These are phyloP conservation scores for Calameuta pallipes DNA, from an alignment of 2,888 invertebrate species.

Conservation along the genomic window DNA sequence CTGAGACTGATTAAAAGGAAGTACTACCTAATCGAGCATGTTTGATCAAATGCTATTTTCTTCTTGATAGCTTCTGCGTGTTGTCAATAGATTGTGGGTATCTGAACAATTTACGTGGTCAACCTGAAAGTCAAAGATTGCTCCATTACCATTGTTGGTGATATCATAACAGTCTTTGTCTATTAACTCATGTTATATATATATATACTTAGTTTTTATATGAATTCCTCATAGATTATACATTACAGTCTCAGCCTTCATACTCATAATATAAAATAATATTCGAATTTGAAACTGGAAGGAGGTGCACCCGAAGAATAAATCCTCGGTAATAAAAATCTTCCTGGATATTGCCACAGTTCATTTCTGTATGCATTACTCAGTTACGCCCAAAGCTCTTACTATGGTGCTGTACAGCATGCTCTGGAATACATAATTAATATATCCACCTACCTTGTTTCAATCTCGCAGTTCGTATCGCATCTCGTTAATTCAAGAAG, in stretches of 20 bases:
- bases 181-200: neutral
- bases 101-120: neutral
- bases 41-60: neutral
- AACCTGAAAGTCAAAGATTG: neutral
- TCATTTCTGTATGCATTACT: neutral
- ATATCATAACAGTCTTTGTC: neutral
- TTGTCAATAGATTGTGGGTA: neutral
- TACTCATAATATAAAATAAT: neutral
- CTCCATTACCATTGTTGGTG: no score
- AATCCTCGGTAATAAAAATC: neutral
- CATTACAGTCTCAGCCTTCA: neutral
- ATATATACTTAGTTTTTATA: neutral
- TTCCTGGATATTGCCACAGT: neutral
- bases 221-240: neutral
- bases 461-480: slow-evolving; percentile 16
- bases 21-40: neutral
- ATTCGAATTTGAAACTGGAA: neutral
- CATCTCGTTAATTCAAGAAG: slow-evolving; percentile 15
- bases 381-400: neutral
- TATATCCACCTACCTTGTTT: slow-evolving; percentile 40
- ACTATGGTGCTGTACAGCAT: neutral
- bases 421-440: slow-evolving; percentile 46
- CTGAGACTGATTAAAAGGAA: neutral
- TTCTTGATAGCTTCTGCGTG: neutral
- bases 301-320: neutral